Conservation (phyloP, 2,888 invertebrate genomes). For the Cheilosia impressa region DNA sequence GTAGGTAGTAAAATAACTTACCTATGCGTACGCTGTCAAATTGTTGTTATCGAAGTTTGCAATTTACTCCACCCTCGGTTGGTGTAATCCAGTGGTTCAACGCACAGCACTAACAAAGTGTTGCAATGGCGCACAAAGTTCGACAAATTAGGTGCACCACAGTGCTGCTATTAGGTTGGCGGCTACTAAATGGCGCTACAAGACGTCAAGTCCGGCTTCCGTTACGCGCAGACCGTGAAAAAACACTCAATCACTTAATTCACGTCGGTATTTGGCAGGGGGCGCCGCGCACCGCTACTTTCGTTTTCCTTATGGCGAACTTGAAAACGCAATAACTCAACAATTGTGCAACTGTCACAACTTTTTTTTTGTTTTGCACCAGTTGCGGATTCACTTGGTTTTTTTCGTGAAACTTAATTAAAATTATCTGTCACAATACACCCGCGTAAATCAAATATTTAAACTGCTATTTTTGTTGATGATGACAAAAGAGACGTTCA, state of each 20-base stretch:
- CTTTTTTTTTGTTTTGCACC: constrained; percentile 8
- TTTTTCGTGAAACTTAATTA: not conserved
- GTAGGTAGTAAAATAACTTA: constrained; percentile 39
- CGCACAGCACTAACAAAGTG: constrained; percentile 41
- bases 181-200: constrained; percentile 44
- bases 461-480: not conserved
- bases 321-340: constrained; percentile 61
- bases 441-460: not conserved
- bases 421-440: not conserved
- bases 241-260: constrained; percentile 39
- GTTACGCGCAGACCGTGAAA: constrained; percentile 21
- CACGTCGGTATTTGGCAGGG: constrained; percentile 33
- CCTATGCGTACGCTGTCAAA: constrained; percentile 40
- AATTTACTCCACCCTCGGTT: constrained; percentile 17
- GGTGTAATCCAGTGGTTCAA: constrained; percentile 56
- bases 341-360: constrained; percentile 66
- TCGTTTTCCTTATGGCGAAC: constrained; percentile 66
- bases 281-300: constrained; percentile 46
- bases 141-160: constrained; percentile 32
- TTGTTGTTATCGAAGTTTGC: constrained; percentile 8
- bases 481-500: constrained; percentile 1
- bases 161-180: constrained; percentile 35
- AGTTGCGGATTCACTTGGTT: not conserved
- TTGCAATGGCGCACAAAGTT: constrained; percentile 40
- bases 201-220: constrained; percentile 56